Evolutionary conservation across 2,797 vertebrate genomes (phyloP), one percentile per base, ranked within the genome.

Genomic region (Sebastiscus tertius): DNA sequence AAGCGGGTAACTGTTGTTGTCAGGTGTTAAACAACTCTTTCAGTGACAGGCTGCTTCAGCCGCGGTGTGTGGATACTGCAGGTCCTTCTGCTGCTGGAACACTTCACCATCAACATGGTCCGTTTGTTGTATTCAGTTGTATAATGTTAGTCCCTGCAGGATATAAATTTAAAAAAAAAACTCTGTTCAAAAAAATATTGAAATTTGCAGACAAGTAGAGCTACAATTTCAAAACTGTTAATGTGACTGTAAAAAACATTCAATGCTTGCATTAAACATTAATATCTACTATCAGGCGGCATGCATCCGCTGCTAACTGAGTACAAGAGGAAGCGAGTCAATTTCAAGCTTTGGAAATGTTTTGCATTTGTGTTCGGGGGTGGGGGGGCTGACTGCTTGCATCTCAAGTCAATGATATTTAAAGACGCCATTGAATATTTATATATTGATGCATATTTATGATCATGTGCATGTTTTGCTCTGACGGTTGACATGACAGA

Each of bases 391-490:
- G 46, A 31, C 49, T 83, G 36, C 33, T 6, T 42, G 49, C 4
- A 5, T 74, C 39, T 65, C 29, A 33, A 34, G 22, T 75, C 58
- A 56, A 62, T 80, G 67, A 79, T 73, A 80, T 75, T 83, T 82
- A 71, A 71, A 84, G 69, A 73, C 64, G 63, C 8, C 16, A 14
- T 14, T 89, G 29, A 80, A 85, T 88, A 88, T 89, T 77, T 80
- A 86, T 76, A 46, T 11, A 65, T 61, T 42, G 54, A 76, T 83
- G 73, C 80, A 88, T 85, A 86, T 79, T 86, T 71, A 87, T 87
- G 55, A 77, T 76, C 22, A 49, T 24, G 22, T 49, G 59, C 66
- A 59, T 69, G 75, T 84, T 87, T 87, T 75, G 67, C 22, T 70
- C 55, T 46, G 77, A 74, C 33, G 49, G 59, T 34, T 80, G 62